Base-by-base conservation (phyloP, 2,113 vertebrate genomes). In the Steatornis caripensis region DNA sequence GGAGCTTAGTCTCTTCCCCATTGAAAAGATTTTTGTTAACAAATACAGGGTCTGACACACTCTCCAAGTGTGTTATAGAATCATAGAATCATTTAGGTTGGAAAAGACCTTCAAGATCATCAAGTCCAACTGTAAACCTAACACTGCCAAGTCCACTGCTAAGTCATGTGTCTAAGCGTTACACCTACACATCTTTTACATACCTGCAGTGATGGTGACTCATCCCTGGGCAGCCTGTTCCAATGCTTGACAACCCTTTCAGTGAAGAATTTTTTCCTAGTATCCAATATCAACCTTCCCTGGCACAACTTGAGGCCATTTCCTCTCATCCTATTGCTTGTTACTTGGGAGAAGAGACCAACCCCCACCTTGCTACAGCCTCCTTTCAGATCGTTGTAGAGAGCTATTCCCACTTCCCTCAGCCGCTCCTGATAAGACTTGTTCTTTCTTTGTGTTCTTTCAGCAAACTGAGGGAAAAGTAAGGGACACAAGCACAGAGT, bases 371-470 rank as follows among this genome's bases (percentile, higher is more conserved):
- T 6, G 0, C 11, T 53, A 19, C 30, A 53, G 0, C 39, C 12
- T 72, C 8, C 27, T 82, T 64, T 89, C 43, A 69, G 36, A 21
- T 26, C 69, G 10, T 30, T 54, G 6, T 16, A 36, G 45, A 48
- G 41, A 43, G 41, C 15, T 11, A 43, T 43, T n/a, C n/a, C 11
- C 15, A 32, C 12, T 21, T 90, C 30, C 19, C 7, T 64, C 65
- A 86, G 39, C 16, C 0, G 0, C 3, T 80, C 20, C n/a, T 81
- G 5, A 2, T 15, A 30, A 68, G 53, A 30, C 14, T 64, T 84
- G 12, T 30, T 72, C 17, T 60, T 80, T 78, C n/a, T 57, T 78
- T 46, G 43, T 2, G 2, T 55, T 48, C 17, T 81, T 77, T 34
- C 58, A 60, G 12, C 11, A 58, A 37, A 65, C 14, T 60, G 45